Evolutionary conservation across 2,797 vertebrate species (phyloP).

Genomic region (Pantherophis vulpinus): DNA sequence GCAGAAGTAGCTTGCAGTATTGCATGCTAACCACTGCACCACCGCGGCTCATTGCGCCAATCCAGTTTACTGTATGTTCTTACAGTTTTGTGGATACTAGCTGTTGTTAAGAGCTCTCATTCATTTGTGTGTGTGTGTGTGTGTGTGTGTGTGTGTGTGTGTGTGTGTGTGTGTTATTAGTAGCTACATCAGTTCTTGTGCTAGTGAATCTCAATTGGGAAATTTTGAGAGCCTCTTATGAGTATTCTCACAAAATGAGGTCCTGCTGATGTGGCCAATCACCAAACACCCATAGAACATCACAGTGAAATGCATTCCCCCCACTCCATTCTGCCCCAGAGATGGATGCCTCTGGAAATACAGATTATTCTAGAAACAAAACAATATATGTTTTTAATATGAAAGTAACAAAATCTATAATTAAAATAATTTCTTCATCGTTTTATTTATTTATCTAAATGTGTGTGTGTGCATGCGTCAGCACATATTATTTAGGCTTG

Average conservation of each 20-base stretch:
- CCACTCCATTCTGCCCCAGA: not conserved
- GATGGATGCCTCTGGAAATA: not conserved
- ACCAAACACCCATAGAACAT: not conserved
- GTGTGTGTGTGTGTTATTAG: not conserved
- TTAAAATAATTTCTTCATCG: not conserved
- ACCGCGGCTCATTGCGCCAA: not conserved
- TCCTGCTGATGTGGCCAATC: not conserved
- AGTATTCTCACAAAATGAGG: not conserved
- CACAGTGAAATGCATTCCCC: not conserved
- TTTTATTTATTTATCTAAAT: not conserved
- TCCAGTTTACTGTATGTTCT: not conserved
- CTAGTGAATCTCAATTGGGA: not conserved
- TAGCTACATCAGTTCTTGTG: not conserved
- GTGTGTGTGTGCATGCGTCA: not conserved
- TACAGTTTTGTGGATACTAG: not conserved
- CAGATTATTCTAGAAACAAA: not conserved
- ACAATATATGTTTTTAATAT: not conserved
- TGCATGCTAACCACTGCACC: no score
- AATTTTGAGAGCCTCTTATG: not conserved
- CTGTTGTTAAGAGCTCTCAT: not conserved
- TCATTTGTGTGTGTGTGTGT: not conserved
- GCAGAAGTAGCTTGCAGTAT: no score
- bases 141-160: not conserved
- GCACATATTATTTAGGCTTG: not conserved
- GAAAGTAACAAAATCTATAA: not conserved